phyloP scores from a whole-genome alignment of 2,888 invertebrate genomes.

The Eupithecia abbreviata region DNA sequence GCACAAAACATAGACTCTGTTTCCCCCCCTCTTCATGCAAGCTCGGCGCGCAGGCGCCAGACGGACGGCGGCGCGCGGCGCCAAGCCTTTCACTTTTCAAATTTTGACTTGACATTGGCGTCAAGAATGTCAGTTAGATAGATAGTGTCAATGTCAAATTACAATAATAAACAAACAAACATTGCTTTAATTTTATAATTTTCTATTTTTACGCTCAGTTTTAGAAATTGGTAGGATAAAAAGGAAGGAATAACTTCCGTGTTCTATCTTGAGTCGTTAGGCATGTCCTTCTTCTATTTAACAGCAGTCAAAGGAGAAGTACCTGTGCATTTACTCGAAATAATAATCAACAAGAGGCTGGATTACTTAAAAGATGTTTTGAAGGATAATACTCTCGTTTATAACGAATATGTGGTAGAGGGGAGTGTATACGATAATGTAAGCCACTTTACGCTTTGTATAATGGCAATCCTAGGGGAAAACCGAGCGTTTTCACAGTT shows the following conservation, averaged over 20 bases:
- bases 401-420: conserved; percentile 84
- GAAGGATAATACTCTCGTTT: conserved; percentile 57
- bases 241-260: not conserved
- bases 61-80: too few species aligned
- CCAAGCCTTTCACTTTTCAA: not conserved
- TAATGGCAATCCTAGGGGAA: conserved; percentile 62
- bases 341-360: conserved; percentile 78
- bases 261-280: not conserved
- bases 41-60: too few species aligned
- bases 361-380: conserved; percentile 74
- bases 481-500: conserved; percentile 62
- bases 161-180: too few species aligned
- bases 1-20: too few species aligned
- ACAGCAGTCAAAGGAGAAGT: conserved; percentile 81
- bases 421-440: conserved; percentile 84
- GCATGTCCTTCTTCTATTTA: conserved; percentile 84
- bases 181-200: too few species aligned
- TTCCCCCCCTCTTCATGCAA: too few species aligned
- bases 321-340: conserved; percentile 80
- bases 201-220: not conserved
- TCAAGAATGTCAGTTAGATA: too few species aligned
- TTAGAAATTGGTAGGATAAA: not conserved
- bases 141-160: too few species aligned
- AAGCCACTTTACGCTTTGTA: conserved; percentile 84
- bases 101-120: not conserved